Conservation (phyloP, 2,888 invertebrate genomes). For the Trichogramma dendrolimi region DNA sequence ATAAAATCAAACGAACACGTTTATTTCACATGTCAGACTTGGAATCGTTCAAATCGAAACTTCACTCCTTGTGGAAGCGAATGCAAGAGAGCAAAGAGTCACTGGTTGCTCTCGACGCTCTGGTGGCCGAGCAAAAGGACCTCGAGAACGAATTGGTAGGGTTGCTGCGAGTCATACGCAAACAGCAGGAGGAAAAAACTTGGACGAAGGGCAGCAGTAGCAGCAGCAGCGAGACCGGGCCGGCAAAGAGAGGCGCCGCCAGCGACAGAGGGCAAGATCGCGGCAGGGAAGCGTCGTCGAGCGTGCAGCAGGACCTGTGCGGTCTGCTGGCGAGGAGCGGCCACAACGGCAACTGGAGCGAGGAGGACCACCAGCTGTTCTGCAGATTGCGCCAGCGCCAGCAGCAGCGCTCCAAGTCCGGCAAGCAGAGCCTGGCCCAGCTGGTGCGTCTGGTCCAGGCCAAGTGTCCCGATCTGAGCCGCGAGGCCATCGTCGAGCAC, state of each 20-base stretch:
- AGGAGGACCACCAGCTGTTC: constrained; percentile 45
- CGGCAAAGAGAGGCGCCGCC: neutral
- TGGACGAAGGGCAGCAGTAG: neutral
- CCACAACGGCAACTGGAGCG: constrained; percentile 44
- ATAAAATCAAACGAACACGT: too few relatives aligned
- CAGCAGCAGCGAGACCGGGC: neutral
- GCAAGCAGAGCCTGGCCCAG: constrained; percentile 35
- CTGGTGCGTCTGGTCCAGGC: constrained; percentile 39
- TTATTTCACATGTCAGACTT: constrained; percentile 34
- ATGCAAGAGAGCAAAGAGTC: constrained; percentile 41
- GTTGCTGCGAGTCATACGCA: constrained; percentile 33
- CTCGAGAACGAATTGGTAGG: constrained; percentile 37
- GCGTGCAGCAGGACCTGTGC: constrained; percentile 37
- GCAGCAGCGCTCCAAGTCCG: constrained; percentile 33
- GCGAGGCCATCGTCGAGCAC: constrained; percentile 51
- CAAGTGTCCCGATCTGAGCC: constrained; percentile 44
- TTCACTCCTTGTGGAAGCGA: constrained; percentile 40
- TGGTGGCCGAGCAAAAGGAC: constrained; percentile 36
- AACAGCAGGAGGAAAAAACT: constrained; percentile 30
- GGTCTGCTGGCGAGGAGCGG: constrained; percentile 43
- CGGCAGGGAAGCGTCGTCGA: neutral
- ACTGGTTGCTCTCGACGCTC: constrained; percentile 27
- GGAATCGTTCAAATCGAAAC: constrained; percentile 37
- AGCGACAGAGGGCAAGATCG: too few relatives aligned
- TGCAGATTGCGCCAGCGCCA: constrained; percentile 40